A percentile compares a stretch with the other conserved stretches of the same genome.
These are phyloP conservation scores for Psephotus haematonotus DNA, from an alignment of 2,113 vertebrate genomes.

Conservation along the genomic window DNA sequence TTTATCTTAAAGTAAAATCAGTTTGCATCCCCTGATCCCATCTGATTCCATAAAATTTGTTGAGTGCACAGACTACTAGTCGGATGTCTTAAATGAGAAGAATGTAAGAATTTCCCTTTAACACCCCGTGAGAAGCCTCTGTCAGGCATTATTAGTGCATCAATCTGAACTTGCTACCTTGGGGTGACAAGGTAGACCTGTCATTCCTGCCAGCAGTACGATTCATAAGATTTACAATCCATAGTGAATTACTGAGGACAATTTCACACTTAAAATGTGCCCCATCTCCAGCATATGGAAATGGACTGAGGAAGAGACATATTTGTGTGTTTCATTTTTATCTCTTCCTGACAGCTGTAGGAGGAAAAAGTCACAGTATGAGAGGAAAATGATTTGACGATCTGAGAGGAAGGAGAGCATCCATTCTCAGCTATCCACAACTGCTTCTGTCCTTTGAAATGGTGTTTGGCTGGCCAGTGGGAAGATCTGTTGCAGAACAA, in stretches of 20 bases:
- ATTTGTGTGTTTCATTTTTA: background rate
- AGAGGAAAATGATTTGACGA: background rate
- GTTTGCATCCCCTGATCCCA: background rate
- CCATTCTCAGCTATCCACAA: background rate
- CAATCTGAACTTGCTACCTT: background rate
- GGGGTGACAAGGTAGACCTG: background rate
- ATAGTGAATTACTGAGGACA: background rate
- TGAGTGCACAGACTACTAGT: background rate
- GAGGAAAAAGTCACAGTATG: background rate
- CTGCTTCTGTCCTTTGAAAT: background rate
- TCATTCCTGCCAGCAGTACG: background rate
- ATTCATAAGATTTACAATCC: background rate
- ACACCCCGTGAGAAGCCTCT: background rate
- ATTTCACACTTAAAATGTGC: background rate
- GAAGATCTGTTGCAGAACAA: background rate
- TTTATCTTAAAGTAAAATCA: background rate
- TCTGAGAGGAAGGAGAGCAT: background rate
- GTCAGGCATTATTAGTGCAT: fast-evolving
- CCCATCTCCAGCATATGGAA: background rate
- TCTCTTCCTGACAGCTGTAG: background rate
- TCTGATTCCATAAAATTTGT: background rate
- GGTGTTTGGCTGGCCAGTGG: background rate
- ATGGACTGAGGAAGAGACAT: background rate
- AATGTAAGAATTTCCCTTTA: background rate
- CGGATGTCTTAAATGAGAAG: background rate